phyloP scores from a whole-genome alignment of 2,888 invertebrate genomes.

The Vanessa cardui region DNA sequence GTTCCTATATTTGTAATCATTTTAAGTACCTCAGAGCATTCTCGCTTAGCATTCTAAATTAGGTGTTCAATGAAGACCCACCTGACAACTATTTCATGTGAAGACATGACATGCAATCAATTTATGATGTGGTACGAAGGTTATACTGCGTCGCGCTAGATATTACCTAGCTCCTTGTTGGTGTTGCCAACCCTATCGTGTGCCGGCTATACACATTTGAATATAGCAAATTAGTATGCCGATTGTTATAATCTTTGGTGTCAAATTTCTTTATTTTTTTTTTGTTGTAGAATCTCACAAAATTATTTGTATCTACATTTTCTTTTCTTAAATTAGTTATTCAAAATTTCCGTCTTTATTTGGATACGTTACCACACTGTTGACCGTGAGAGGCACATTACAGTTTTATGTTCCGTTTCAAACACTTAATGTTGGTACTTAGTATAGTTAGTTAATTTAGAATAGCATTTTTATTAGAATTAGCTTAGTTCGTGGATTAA shows the following conservation, averaged over 20 bases:
- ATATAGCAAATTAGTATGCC: not conserved
- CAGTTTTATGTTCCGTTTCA: slow-evolving; percentile 37
- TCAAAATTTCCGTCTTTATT: slow-evolving; percentile 10
- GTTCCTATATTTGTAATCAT: slow-evolving; percentile 68
- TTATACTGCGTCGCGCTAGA: no score
- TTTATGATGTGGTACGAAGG: no score
- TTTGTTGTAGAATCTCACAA: slow-evolving; percentile 41
- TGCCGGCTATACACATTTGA: not conserved
- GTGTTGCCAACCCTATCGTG: no score
- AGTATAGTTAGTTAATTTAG: slow-evolving; percentile 54
- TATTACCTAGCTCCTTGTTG: no score
- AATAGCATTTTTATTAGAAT: slow-evolving; percentile 44
- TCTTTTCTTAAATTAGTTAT: not conserved
- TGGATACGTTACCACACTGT: slow-evolving; percentile 28
- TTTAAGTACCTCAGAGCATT: slow-evolving; percentile 44
- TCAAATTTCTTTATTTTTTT: not conserved
- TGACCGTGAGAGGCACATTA: slow-evolving; percentile 40
- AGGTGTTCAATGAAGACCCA: slow-evolving; percentile 22
- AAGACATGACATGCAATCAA: slow-evolving; percentile 7
- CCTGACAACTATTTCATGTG: slow-evolving; percentile 3
- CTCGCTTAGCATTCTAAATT: slow-evolving; percentile 17
- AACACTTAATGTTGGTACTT: slow-evolving; percentile 60
- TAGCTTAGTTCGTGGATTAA: slow-evolving; percentile 73
- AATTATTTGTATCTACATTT: not conserved
- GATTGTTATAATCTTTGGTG: not conserved